These are phyloP conservation scores for Pangasius djambal DNA, from an alignment of 2,797 vertebrate species.

Conservation along the genomic window DNA sequence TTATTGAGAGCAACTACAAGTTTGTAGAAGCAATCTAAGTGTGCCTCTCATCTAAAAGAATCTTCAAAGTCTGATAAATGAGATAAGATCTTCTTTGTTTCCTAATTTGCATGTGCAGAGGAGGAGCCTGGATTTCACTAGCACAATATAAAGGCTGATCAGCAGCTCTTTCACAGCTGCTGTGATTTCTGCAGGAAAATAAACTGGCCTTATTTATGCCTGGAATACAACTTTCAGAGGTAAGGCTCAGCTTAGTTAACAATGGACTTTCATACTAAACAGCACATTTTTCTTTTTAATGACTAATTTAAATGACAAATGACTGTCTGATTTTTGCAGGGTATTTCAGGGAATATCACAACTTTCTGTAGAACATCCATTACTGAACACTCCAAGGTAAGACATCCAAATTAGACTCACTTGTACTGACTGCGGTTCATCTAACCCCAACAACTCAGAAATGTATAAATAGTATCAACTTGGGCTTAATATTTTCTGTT, in stretches of 20 bases:
- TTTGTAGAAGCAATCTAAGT: neutral
- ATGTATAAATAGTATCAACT: neutral
- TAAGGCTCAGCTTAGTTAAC: conserved; percentile 50
- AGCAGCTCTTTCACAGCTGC: conserved; percentile 1
- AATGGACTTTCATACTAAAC: neutral
- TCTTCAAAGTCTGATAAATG: neutral
- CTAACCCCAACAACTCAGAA: neutral
- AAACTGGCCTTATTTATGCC: conserved; percentile 65
- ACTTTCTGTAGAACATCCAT: conserved; percentile 18
- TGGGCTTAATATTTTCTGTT: neutral
- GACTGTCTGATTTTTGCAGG: neutral
- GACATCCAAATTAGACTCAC: neutral
- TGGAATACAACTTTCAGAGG: conserved; percentile 64
- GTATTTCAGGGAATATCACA: conserved; percentile 63
- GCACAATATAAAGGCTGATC: conserved; percentile 62
- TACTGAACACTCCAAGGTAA: conserved; percentile 55
- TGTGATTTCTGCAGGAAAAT: conserved; percentile 20
- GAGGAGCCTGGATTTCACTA: conserved; percentile 49
- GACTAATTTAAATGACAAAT: neutral
- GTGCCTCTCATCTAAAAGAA: neutral
- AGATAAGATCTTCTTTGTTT: neutral
- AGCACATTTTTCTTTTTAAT: neutral
- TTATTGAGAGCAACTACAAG: neutral
- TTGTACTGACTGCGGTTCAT: neutral
- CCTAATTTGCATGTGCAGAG: conserved; percentile 2